Evolutionary conservation across 2,797 vertebrate genomes (phyloP).

Genomic region (Avahi laniger): DNA sequence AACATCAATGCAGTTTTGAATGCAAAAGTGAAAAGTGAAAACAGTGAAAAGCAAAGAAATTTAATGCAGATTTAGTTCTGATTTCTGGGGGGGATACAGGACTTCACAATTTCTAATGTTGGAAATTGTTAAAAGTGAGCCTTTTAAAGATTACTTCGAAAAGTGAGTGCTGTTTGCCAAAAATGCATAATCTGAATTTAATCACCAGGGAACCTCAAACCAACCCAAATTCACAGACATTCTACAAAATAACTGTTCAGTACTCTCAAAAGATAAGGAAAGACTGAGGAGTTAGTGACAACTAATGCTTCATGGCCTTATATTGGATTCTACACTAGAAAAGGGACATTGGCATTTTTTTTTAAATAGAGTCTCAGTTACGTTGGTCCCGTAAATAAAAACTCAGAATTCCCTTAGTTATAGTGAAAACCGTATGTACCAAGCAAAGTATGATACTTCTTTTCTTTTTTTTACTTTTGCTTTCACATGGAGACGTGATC

Average conservation of each 20-base stretch:
- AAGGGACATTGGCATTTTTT: neutral
- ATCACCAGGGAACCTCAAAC: neutral
- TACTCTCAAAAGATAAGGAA: neutral
- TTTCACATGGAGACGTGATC: no score
- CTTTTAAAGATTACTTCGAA: neutral
- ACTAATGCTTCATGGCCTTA: neutral
- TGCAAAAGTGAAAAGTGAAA: neutral
- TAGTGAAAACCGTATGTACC: neutral
- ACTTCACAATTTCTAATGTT: neutral
- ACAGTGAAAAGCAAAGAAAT: neutral
- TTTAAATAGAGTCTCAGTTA: neutral
- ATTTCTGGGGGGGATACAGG: neutral
- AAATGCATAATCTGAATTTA: constrained; percentile 4
- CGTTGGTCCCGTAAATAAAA: constrained; percentile 21
- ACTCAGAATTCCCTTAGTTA: neutral
- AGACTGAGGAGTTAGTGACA: neutral
- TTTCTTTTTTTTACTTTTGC: neutral
- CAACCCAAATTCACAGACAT: neutral
- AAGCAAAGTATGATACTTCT: neutral
- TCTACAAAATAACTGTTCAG: neutral
- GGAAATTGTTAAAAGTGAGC: neutral
- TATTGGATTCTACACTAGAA: neutral
- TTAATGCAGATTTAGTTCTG: neutral
- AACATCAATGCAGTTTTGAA: neutral
- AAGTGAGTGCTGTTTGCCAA: neutral